These are phyloP conservation scores for Tethea ocularis DNA, from an alignment of 2,888 invertebrate species.

Conservation along the genomic window DNA sequence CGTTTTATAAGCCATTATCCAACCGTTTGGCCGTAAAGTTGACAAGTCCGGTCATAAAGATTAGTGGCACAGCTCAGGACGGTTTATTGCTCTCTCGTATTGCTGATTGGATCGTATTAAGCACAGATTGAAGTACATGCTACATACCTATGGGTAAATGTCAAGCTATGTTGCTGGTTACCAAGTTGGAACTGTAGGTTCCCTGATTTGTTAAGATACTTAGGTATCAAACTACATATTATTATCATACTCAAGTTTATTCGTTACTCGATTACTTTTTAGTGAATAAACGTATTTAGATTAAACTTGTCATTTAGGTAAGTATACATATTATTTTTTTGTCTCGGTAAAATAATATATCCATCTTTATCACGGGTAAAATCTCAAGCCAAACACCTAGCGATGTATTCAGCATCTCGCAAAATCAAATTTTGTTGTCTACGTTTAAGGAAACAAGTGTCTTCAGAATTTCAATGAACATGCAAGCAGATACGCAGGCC, in stretches of 20 bases:
- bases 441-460: no score
- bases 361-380: no score
- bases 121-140: slow-evolving; percentile 1
- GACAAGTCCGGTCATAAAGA: slow-evolving; percentile 64
- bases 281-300: no score
- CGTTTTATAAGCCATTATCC: slow-evolving; percentile 58
- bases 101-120: slow-evolving; percentile 7
- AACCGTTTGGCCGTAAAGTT: slow-evolving; percentile 64
- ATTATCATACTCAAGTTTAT: no score
- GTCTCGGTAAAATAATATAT: no score
- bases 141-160: neutral
- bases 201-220: neutral
- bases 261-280: no score
- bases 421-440: no score
- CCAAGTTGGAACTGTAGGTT: neutral
- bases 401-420: no score
- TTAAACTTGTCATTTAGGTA: no score
- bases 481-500: neutral
- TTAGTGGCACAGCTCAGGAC: slow-evolving; percentile 42
- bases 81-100: slow-evolving; percentile 4
- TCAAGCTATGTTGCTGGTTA: neutral
- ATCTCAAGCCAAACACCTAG: no score
- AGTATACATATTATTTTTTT: no score
- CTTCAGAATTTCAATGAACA: neutral
- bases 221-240: no score